Base-by-base conservation (phyloP, 2,888 invertebrate species). In the Panopea generosa region DNA sequence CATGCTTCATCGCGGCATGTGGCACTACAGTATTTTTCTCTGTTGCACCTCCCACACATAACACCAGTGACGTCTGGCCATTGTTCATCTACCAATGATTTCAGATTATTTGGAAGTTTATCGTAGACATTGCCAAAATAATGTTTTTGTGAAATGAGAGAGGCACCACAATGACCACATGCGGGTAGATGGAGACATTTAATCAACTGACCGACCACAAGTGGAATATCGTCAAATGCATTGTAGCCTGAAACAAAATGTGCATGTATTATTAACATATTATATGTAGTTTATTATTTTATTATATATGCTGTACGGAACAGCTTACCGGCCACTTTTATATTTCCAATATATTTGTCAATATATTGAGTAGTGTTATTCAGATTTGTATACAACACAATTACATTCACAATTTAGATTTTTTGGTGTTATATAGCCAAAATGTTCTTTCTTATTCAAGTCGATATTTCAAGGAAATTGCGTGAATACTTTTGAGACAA, bases 121-220 rank as follows among this genome's bases (percentile, higher is more conserved):
- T 74, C 61, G 56, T 82, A 80, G 16, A 70, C 71, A 1, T 83
- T 71, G 27, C 84, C 83, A 61, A 90, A 90, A 53, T 87, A 90
- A 33, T 97, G 96, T 92, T 96, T 95, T 14, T 97, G 96, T 0
- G 96, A 96, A 93, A 99, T 98, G 72, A 98, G 92, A 0, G 98
- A 97, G 84, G 95, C 95, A 94, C 98, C 95, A 90, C 98, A 99
- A 92, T 96, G 95, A 90, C 97, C 96, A 92, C 98, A 99, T 0
- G 97, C 96, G 20, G 80, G 95, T 18, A 95, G 94, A 92, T 98
- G 97, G 97, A 97, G 97, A 14, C 81, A 83, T 38, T 77, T 73
- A 4, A 90, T 95, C 92, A 97, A 97, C 92, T 98, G 98, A 86
- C 96, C 96, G 16, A 96, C 96, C 26, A 98, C 96, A 63, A 98